Base-by-base conservation (phyloP, 2,888 invertebrate species). In the Malthinus flaveolus region DNA sequence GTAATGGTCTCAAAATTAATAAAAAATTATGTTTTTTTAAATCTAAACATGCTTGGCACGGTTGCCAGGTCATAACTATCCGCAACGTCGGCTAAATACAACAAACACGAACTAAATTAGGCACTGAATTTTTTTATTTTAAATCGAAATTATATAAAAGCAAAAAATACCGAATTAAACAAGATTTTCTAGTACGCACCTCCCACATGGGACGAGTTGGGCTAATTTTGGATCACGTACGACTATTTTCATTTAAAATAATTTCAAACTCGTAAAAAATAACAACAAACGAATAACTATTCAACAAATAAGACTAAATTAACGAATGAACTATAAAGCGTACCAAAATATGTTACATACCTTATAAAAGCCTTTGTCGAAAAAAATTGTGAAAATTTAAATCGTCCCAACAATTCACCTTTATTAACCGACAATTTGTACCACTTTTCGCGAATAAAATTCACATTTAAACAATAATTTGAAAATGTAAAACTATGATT, bases 11-110 rank as follows among this genome's bases (percentile, higher is more conserved):
- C 15, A 42, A 42, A 23, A 23, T 3, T 23, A 23, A 23, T 5
- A 23, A 23, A 23, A 23, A 23, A 35, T 35, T n/a, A 35, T 10
- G 10, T 23, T 23, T 23, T n/a, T 23, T 23, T 23, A 23, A 23
- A 23, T 23, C 23, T 23, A 23, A 75, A 75, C 77, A 75, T 71
- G 76, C 75, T 76, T 73, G 71, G 69, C 78, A 70, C 72, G 68
- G 79, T 79, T 79, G 79, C 78, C 79, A 78, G 74, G 72, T 78
- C 77, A 76, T 9, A 45, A 75, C 72, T 76, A 75, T 73, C 75
- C 75, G 75, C 77, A 76, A 77, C 78, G 74, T 78, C 75, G 75
- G 76, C 73, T 71, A 67, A 59, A 36, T 49, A 76, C 75, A 78
- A 78, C 74, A 78, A 78, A 78, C 77, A 76, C 71, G 62, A 68